Evolutionary conservation across 2,888 invertebrate species (phyloP), one percentile per base, ranked within the genome.

Genomic region (Colostygia pectinataria): DNA sequence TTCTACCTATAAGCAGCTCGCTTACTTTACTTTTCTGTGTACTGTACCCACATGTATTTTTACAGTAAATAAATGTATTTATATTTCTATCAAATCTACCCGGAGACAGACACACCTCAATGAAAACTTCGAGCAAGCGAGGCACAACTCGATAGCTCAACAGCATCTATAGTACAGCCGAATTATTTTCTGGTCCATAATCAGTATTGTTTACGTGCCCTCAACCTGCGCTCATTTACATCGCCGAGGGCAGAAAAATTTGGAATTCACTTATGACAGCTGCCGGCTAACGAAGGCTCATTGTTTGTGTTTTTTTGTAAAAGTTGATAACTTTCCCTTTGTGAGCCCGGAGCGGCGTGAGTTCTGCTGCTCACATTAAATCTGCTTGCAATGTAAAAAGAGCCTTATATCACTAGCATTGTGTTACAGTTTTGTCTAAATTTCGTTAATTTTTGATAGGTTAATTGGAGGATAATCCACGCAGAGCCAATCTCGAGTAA

Each of bases 261-360:
- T 45, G 27, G 50, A 55, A 55, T 55, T 58, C 55, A 58, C 57
- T 58, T 55, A 53, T 57, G 55, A 55, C 57, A 50, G 52, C 57
- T 53, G 49, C 20, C 37, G 50, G 31, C 42, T 55, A 53, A 57
- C 57, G 55, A 57, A 54, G 38, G 38, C 32, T 28, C 38, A 39
- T 39, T 54, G 57, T 53, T 57, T 57, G 53, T 53, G 38, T 48
- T 57, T 50, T 39, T 52, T 49, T 51, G 23, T 36, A 15, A 34
- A 57, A 57, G 53, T 53, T 57, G 14, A 29, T 24, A 55, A 55
- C 34, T 55, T 48, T 48, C 24, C 50, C 51, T 56, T 56, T 56
- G 56, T 56, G 46, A 13, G 42, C 42, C 46, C 18, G 39, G 36
- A 47, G 42, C 37, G 15, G 44, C 24, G 36, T 12, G 20, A 4